Evolutionary conservation across 2,113 vertebrate genomes (phyloP), one percentile per base, ranked within the genome.

Genomic region (Daubentonia madagascariensis): DNA sequence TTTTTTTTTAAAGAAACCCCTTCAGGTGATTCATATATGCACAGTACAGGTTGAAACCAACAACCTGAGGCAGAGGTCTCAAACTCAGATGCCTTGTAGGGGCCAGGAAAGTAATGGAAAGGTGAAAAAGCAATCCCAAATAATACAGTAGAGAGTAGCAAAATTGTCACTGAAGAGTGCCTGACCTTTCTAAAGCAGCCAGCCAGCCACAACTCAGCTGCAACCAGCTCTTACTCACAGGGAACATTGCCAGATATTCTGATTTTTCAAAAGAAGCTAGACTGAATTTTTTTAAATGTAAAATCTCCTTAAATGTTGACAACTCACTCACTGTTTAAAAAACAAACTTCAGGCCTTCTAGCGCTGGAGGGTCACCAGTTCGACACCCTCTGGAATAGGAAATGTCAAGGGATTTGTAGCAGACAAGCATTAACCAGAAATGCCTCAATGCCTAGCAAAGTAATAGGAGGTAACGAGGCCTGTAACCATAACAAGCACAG

Each of bases 131-230:
- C n/a, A 87, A 35, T 75, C 61, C 50, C 85, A 96, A 63, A 93
- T 84, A 73, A 93, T 87, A 54, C 87, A 87, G 10, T 48, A 48
- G 57, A 84, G 68, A 97, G 16, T 75, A 43, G 23, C 87, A 86
- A 91, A 94, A n/a, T 10, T 50, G 86, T 86, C 91, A 89, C 37
- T 8, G 54, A 72, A 84, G 80, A 89, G 50, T 59, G 35, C 43
- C 92, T 84, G 85, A 80, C 72, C 91, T 97, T 97, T 97, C 84
- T 35, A 52, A 43, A 85, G 45, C 81, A 91, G 57, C 54, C 73
- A 90, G 91, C 52, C 32, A 67, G 80, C 73, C 37, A 54, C 14
- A 32, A 45, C 54, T 68, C 57, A 79, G 67, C 57, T 89, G 43
- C 52, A 86, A 75, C n/a, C 73, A 90, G 87, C 73, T 92, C 20